These are phyloP conservation scores for Capricornis sumatraensis DNA, from an alignment of 2,113 vertebrate species.

Conservation along the genomic window DNA sequence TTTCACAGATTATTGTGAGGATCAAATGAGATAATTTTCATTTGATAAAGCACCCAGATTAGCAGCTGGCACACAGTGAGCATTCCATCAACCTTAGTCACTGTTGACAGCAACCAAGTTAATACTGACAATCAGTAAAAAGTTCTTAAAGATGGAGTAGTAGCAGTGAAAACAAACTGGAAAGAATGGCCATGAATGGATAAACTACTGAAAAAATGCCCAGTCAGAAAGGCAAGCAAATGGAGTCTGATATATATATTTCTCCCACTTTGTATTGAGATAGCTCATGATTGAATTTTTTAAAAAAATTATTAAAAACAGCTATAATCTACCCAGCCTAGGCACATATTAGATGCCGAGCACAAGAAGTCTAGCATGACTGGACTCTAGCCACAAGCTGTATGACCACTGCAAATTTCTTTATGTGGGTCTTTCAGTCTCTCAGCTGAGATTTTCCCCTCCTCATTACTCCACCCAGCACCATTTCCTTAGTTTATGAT, in stretches of 20 bases:
- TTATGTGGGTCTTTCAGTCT: background rate
- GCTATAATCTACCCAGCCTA: background rate
- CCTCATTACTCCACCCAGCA: background rate
- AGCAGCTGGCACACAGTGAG: background rate
- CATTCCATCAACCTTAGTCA: background rate
- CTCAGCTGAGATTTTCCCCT: background rate
- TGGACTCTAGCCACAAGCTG: conserved; percentile 5
- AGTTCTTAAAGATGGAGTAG: background rate
- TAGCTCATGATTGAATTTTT: background rate
- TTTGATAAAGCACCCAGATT: background rate
- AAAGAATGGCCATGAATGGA: conserved; percentile 22
- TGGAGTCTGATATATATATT: background rate
- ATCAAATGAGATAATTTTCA: background rate
- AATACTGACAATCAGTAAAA: conserved; percentile 18
- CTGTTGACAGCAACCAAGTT: background rate
- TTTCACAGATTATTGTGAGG: background rate
- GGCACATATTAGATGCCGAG: background rate
- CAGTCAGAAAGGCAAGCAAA: background rate
- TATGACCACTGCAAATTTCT: background rate
- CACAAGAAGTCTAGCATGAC: background rate
- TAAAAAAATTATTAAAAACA: background rate
- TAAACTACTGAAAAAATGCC: conserved; percentile 6
- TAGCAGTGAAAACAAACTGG: background rate
- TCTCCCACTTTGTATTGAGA: background rate
- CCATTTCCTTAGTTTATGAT: conserved; percentile 10